A percentile compares a stretch with the other conserved stretches of the same genome.
Evolutionary conservation across 2,888 invertebrate genomes (phyloP).

Genomic region (Saturnia pavonia): DNA sequence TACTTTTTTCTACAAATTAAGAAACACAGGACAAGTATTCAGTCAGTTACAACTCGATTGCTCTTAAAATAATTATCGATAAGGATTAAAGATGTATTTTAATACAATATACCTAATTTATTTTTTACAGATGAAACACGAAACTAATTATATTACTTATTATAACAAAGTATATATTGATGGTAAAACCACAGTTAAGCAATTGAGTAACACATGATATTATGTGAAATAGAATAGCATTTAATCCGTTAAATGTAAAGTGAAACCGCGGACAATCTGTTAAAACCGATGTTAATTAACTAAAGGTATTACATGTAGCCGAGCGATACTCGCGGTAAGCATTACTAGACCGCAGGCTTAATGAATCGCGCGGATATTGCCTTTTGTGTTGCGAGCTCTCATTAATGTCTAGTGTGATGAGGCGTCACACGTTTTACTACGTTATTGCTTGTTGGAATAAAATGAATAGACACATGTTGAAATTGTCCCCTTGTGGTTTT

Average conservation of each 20-base stretch:
- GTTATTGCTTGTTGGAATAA: slow-evolving; percentile 11
- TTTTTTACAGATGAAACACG: background rate
- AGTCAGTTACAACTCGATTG: background rate
- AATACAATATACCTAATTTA: background rate
- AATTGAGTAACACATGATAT: slow-evolving; percentile 3
- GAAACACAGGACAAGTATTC: background rate
- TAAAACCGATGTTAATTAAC: slow-evolving; percentile 35
- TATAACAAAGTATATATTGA: background rate
- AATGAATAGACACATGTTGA: background rate
- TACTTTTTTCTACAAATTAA: background rate
- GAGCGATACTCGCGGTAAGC: slow-evolving; percentile 21
- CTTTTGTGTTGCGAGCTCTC: slow-evolving; percentile 25
- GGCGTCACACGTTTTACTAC: slow-evolving; percentile 9
- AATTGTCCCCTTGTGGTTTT: background rate
- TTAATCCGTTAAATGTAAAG: slow-evolving; percentile 18
- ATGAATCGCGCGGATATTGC: slow-evolving; percentile 25
- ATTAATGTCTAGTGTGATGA: slow-evolving; percentile 20
- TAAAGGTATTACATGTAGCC: slow-evolving; percentile 31
- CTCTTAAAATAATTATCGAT: background rate
- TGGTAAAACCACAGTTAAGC: background rate
- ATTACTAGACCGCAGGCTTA: slow-evolving; percentile 26
- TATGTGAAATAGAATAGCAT: slow-evolving; percentile 2
- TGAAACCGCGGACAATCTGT: slow-evolving; percentile 27
- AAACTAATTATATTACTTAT: background rate
- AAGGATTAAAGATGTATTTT: background rate